Percentiles rank a stretch among this genome's conserved stretches.
These are phyloP conservation scores for Lepisosteus oculatus DNA, from an alignment of 2,113 vertebrate species.

Conservation along the genomic window DNA sequence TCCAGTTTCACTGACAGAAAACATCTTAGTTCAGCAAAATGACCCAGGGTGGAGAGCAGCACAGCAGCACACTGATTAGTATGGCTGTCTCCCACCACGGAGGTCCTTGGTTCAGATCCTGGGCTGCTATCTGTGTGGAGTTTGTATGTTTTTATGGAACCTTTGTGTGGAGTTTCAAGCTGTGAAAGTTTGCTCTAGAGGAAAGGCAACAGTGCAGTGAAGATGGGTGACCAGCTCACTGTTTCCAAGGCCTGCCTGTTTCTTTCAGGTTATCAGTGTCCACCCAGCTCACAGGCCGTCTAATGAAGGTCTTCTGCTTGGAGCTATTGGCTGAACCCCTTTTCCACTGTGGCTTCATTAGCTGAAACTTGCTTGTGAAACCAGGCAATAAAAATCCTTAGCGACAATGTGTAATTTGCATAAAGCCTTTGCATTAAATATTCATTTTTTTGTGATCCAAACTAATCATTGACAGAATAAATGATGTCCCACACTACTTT, in stretches of 20 bases:
- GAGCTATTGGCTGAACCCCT: not conserved
- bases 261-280: not conserved
- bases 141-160: too few species aligned
- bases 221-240: not conserved
- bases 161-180: too few species aligned
- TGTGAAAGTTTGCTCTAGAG: not conserved
- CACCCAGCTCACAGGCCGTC: not conserved
- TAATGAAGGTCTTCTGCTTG: conserved; percentile 3
- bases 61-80: too few species aligned
- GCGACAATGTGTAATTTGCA: not conserved
- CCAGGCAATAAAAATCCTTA: conserved; percentile 10
- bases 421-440: conserved; percentile 12
- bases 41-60: conserved; percentile 7
- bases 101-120: too few species aligned
- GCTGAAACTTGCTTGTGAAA: conserved; percentile 3
- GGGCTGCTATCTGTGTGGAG: too few species aligned
- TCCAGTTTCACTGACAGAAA: too few species aligned
- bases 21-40: not conserved
- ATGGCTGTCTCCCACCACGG: too few species aligned
- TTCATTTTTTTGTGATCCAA: not conserved
- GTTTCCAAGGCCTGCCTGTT: not conserved
- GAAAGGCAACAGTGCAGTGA: not conserved
- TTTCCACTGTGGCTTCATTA: conserved; percentile 14
- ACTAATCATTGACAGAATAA: conserved; percentile 9
- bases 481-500: not conserved